Percentiles rank a stretch among this genome's conserved stretches.
phyloP scores from a whole-genome alignment of 2,888 invertebrate genomes.

The Noctua janthe region DNA sequence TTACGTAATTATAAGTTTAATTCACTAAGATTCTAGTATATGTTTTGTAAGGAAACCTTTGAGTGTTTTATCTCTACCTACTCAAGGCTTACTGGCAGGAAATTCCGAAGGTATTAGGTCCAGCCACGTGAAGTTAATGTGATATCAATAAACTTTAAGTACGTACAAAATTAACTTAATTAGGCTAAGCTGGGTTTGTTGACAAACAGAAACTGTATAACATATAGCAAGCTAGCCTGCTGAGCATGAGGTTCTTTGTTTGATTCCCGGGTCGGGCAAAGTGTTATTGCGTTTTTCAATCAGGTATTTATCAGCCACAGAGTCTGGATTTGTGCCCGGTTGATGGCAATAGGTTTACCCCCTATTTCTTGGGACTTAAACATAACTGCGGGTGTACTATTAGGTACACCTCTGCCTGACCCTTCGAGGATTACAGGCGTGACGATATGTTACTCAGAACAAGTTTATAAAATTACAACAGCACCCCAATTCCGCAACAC shows the following conservation, averaged over 20 bases:
- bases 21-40: not conserved
- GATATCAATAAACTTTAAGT: conserved; percentile 19
- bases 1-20: not conserved
- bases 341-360: not conserved
- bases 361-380: not conserved
- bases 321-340: not conserved
- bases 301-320: not conserved
- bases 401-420: not conserved
- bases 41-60: conserved; percentile 34
- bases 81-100: conserved; percentile 6
- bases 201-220: not conserved
- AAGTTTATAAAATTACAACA: too few species aligned
- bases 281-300: not conserved
- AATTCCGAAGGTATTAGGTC: conserved; percentile 16
- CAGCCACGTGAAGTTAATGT: conserved; percentile 5
- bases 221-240: too few species aligned
- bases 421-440: not conserved
- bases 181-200: conserved; percentile 9
- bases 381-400: not conserved
- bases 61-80: not conserved
- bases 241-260: not conserved
- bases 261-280: not conserved
- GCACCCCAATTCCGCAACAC: too few species aligned
- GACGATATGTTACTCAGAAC: not conserved
- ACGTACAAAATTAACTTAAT: conserved; percentile 12